Evolutionary conservation across 2,113 vertebrate species (phyloP).

Genomic region (Pyrgilauda ruficollis): DNA sequence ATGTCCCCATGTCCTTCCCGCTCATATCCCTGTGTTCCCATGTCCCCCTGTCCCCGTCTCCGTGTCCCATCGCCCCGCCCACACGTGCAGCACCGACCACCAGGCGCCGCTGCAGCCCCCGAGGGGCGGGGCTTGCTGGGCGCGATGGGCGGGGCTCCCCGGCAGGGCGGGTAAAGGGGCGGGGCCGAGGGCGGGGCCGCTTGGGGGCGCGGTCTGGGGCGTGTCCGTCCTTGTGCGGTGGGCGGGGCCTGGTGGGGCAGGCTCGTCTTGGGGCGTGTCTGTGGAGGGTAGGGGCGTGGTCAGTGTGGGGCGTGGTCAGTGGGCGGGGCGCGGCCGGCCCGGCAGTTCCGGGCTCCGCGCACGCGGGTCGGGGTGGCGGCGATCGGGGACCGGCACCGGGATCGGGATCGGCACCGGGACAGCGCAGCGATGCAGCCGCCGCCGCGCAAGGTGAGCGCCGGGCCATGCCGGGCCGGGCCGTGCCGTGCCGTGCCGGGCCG

Average conservation of each 20-base stretch:
- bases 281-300: no score
- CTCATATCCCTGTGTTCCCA: no score
- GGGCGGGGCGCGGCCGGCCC: background rate
- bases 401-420: background rate
- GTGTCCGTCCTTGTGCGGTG: accelerated
- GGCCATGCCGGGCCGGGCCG: background rate
- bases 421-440: conserved; percentile 73
- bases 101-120: background rate
- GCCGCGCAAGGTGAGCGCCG: conserved; percentile 72
- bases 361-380: background rate
- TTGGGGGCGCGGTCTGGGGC: no score
- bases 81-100: accelerated
- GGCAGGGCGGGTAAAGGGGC: accelerated
- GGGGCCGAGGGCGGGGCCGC: no score
- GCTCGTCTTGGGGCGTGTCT: no score
- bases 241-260: background rate
- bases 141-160: background rate
- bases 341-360: background rate
- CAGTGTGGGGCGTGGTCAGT: no score
- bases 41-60: background rate
- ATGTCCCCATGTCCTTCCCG: background rate
- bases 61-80: background rate
- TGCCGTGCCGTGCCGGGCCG: background rate
- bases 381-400: background rate
- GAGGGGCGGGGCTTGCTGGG: background rate